Percentiles rank a stretch among this genome's conserved stretches.
These are phyloP conservation scores for Artibeus jamaicensis DNA, from an alignment of 2,797 vertebrate genomes.

Conservation along the genomic window DNA sequence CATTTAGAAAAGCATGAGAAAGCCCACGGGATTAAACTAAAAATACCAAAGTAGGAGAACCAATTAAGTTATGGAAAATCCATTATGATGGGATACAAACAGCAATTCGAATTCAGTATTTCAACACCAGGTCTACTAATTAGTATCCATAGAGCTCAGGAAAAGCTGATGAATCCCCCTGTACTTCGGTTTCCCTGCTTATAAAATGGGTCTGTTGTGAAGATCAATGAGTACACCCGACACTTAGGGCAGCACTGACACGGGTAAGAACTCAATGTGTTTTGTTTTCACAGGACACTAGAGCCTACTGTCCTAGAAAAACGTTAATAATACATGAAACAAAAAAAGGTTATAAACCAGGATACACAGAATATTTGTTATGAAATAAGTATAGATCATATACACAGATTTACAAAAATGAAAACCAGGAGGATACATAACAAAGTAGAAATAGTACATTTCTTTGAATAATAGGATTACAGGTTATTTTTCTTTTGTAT, in stretches of 20 bases:
- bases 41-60: neutral
- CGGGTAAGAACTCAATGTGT: neutral
- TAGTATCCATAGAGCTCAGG: neutral
- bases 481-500: neutral
- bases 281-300: neutral
- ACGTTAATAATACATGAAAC: neutral
- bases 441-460: neutral
- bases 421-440: neutral
- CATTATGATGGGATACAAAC: neutral
- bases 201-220: neutral
- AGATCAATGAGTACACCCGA: neutral
- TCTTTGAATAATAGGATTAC: neutral
- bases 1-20: neutral
- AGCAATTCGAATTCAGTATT: neutral
- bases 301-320: neutral
- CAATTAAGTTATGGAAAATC: neutral
- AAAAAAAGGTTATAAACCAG: neutral
- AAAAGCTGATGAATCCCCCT: neutral
- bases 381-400: neutral
- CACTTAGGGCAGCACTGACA: neutral
- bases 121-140: neutral
- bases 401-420: constrained; percentile 3
- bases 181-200: neutral
- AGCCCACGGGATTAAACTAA: neutral
- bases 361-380: neutral